A percentile compares a stretch with the other conserved stretches of the same genome.
phyloP scores from a whole-genome alignment of 1,140 invertebrate genomes.

The Lepidostoma basale region DNA sequence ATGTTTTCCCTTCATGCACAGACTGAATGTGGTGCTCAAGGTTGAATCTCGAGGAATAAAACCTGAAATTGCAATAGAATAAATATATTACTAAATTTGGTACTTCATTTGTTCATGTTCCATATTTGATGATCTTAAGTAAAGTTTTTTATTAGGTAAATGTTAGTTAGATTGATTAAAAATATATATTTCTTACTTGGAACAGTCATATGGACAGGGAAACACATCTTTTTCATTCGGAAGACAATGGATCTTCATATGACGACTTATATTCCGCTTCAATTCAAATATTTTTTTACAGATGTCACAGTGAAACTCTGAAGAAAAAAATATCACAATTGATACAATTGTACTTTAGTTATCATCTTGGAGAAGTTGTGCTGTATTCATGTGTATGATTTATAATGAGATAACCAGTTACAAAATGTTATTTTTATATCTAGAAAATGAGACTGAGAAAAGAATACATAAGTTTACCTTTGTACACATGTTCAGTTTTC shows the following conservation, averaged over 20 bases:
- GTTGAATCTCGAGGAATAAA: conserved; percentile 37
- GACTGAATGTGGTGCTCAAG: conserved; percentile 36
- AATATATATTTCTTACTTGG: conserved; percentile 48
- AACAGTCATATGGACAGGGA: conserved; percentile 55
- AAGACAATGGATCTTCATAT: conserved; percentile 53
- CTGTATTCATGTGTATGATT: no score
- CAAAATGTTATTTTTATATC: no score
- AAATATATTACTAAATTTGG: neutral
- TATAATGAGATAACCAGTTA: no score
- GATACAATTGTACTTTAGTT: no score
- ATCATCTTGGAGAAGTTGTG: no score
- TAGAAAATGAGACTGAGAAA: no score
- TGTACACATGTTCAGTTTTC: conserved; percentile 49
- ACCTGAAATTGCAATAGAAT: conserved; percentile 30
- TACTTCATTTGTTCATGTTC: no score
- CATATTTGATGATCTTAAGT: no score
- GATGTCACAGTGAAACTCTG: conserved; percentile 58
- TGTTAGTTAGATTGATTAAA: no score
- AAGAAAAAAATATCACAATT: conserved; percentile 45
- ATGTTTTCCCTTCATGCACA: conserved; percentile 39
- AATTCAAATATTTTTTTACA: conserved; percentile 56
- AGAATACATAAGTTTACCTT: conserved; percentile 50
- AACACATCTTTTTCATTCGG: conserved; percentile 47
- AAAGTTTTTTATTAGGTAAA: no score
- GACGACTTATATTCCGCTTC: conserved; percentile 52